These are phyloP conservation scores for Gerris buenoi DNA, from an alignment of 1,140 invertebrate species.

Conservation along the genomic window DNA sequence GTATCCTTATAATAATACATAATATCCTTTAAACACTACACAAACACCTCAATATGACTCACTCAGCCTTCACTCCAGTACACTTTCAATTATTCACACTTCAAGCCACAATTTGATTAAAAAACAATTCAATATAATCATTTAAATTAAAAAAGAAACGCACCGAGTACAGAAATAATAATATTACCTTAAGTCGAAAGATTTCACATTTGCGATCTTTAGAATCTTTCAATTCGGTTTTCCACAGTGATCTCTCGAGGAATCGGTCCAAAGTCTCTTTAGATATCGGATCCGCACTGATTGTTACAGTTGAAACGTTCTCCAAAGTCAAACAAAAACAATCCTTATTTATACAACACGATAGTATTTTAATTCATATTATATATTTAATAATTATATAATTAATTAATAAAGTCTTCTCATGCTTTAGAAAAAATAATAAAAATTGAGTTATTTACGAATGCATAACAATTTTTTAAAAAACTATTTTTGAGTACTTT, in stretches of 20 bases:
- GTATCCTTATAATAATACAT: not conserved
- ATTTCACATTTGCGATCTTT: conserved; percentile 16
- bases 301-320: conserved; percentile 19
- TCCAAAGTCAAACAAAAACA: conserved; percentile 15
- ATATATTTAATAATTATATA: no score
- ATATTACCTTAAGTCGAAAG: conserved; percentile 21
- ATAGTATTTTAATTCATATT: no score
- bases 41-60: not conserved
- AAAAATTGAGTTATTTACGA: no score
- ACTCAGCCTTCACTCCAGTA: not conserved
- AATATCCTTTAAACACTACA: not conserved
- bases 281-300: conserved; percentile 14
- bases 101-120: not conserved
- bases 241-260: conserved; percentile 20
- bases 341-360: no score
- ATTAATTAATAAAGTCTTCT: no score
- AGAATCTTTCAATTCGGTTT: conserved; percentile 14
- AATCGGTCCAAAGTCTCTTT: conserved; percentile 18
- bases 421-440: no score
- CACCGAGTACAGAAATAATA: not conserved
- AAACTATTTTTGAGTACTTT: no score
- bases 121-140: not conserved
- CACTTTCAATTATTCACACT: not conserved
- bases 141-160: not conserved
- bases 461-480: no score